Percentiles rank a stretch among this genome's conserved stretches.
phyloP scores from a whole-genome alignment of 2,797 vertebrate genomes.

The Lerista edwardsae region DNA sequence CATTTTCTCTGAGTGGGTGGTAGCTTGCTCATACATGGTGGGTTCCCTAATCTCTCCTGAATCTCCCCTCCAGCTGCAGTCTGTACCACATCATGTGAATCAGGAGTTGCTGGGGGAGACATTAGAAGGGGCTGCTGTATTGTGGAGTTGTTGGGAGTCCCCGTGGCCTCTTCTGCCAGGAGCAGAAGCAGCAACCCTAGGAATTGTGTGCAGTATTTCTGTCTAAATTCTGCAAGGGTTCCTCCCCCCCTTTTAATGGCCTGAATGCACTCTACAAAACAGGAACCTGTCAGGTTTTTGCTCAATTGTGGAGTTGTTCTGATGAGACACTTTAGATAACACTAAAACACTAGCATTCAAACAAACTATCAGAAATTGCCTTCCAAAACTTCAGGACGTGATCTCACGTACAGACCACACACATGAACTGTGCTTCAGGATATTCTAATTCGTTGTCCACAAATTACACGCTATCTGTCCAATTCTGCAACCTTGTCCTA shows the following conservation, averaged over 20 bases:
- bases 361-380: constrained; percentile 11
- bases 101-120: background rate
- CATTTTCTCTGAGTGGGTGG: background rate
- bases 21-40: background rate
- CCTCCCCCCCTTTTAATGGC: background rate
- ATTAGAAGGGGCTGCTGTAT: background rate
- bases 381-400: constrained; percentile 17
- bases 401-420: constrained; percentile 46
- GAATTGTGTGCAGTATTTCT: background rate
- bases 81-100: background rate
- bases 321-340: background rate
- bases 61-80: background rate
- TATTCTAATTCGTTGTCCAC: constrained; percentile 55
- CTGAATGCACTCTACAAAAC: background rate
- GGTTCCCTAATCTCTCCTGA: background rate
- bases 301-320: background rate
- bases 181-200: no score
- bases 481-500: constrained; percentile 31
- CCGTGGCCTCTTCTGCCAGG: background rate
- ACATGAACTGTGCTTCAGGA: constrained; percentile 45
- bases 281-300: background rate
- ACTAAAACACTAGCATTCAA: constrained; percentile 24
- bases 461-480: constrained; percentile 28
- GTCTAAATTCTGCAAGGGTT: background rate
- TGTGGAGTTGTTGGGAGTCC: background rate